phyloP scores from a whole-genome alignment of 2,797 vertebrate species.

The Channa striata region DNA sequence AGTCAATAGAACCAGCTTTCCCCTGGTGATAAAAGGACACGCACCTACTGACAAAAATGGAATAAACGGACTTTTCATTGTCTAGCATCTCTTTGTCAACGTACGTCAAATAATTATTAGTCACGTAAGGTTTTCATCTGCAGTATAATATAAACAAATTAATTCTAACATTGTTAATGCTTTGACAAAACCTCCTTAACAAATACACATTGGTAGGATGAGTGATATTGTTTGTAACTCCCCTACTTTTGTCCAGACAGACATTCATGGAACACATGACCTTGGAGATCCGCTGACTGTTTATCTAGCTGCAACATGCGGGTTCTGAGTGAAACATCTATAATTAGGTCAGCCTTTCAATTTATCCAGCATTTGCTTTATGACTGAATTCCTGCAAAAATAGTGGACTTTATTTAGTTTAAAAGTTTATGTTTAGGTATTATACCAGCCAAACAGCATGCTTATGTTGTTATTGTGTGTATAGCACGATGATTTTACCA shows the following conservation, averaged over 20 bases:
- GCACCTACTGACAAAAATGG: slow-evolving; percentile 19
- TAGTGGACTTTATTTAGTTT: not conserved
- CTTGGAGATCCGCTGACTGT: too few relatives aligned
- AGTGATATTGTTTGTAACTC: not conserved
- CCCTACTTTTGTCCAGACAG: not conserved
- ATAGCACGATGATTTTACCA: too few relatives aligned
- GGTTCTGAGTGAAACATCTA: too few relatives aligned
- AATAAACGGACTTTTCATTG: slow-evolving; percentile 10
- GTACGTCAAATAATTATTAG: not conserved
- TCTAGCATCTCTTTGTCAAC: slow-evolving; percentile 1
- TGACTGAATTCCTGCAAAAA: not conserved
- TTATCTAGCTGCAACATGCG: too few relatives aligned
- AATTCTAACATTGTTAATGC: not conserved
- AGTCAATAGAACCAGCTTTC: slow-evolving; percentile 56
- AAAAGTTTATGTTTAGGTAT: not conserved
- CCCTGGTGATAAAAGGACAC: slow-evolving; percentile 55
- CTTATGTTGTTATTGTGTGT: not conserved
- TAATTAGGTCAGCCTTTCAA: not conserved
- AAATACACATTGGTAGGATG: not conserved
- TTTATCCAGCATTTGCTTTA: not conserved
- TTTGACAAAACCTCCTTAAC: not conserved
- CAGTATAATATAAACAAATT: not conserved
- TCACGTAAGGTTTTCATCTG: not conserved
- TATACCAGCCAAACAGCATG: not conserved
- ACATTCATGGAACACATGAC: slow-evolving; percentile 3